phyloP scores from a whole-genome alignment of 2,113 vertebrate species.

The Paedocypris sp. region DNA sequence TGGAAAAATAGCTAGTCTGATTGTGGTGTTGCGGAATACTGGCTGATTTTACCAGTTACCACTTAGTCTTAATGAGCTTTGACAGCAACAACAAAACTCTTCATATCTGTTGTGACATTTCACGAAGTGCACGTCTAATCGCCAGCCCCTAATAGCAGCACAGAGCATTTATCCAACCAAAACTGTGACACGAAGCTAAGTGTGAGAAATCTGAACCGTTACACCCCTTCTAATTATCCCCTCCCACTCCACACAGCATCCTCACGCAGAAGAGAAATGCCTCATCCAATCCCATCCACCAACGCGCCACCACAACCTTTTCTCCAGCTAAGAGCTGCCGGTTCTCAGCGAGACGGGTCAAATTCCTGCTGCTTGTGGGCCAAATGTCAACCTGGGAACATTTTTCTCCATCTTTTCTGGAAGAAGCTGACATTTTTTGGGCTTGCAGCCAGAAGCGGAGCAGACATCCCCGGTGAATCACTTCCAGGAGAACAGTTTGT shows the following conservation, averaged over 20 bases:
- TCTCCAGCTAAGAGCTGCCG: not conserved
- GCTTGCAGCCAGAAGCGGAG: not conserved
- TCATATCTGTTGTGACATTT: not conserved
- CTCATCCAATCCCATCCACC: not conserved
- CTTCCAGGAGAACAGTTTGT: slow-evolving; percentile 19
- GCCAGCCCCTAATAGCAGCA: not conserved
- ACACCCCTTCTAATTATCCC: not conserved
- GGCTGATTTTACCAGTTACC: not conserved
- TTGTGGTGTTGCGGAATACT: not conserved
- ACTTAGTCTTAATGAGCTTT: slow-evolving; percentile 1
- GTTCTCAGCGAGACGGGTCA: not conserved
- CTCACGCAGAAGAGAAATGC: not conserved
- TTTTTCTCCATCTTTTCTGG: not conserved
- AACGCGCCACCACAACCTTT: not conserved
- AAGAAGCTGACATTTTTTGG: not conserved
- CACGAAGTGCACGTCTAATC: not conserved
- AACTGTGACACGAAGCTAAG: not conserved
- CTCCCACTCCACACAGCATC: not conserved
- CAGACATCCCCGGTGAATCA: slow-evolving; percentile 6
- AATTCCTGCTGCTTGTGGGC: slow-evolving; percentile 2
- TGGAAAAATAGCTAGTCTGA: too few species aligned
- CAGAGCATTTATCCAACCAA: not conserved
- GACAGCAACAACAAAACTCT: not conserved
- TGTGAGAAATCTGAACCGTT: not conserved
- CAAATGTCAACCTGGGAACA: not conserved